Base-by-base conservation (phyloP, 2,888 invertebrate genomes). In the Eristalis intricaria region DNA sequence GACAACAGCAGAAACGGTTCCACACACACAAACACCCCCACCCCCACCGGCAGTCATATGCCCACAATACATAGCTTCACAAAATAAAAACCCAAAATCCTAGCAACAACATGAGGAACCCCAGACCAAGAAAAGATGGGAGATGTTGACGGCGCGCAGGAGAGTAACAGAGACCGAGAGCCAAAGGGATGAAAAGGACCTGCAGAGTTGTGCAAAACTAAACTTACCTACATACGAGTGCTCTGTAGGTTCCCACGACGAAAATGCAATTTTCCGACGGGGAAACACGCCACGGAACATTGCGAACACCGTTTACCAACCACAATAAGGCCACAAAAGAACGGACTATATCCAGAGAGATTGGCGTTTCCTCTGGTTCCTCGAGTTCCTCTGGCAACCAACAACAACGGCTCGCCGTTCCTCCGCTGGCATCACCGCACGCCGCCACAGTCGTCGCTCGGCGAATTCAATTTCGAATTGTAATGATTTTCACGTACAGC, bases 401-500 rank as follows among this genome's bases (percentile, higher is more conserved):
- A 38, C 66, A 76, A 32, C 50, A 58, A 77, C 81, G 50, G 40
- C 60, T 70, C 10, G 26, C 70, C 10, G 26, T n/a, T 32, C 22
- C 61, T 66, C 13, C 63, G 73, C 64, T 75, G 35, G 26, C 50
- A 32, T 50, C 40, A 32, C 80, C 19, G 19, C 50, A 19, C 19
- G 50, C 50, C 50, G 19, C 50, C 50, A 8, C 19, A n/a, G 50
- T 50, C 50, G 50, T 50, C 65, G 86, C 84, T 69, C 73, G 76
- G 75, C 80, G 78, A 69, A 83, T 87, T 87, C 87, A 84, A 84
- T 87, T 87, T 84, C 73, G 79, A 75, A 87, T 87, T 87, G 79
- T 73, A 84, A 87, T 87, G 87, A 80, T 84, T 87, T 87, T 76
- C 87, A 87, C 87, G 87, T 87, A 87, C 64, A 76, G 64, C 32